Evolutionary conservation across 2,888 invertebrate genomes (phyloP).

Genomic region (Falcaria lacertinaria): DNA sequence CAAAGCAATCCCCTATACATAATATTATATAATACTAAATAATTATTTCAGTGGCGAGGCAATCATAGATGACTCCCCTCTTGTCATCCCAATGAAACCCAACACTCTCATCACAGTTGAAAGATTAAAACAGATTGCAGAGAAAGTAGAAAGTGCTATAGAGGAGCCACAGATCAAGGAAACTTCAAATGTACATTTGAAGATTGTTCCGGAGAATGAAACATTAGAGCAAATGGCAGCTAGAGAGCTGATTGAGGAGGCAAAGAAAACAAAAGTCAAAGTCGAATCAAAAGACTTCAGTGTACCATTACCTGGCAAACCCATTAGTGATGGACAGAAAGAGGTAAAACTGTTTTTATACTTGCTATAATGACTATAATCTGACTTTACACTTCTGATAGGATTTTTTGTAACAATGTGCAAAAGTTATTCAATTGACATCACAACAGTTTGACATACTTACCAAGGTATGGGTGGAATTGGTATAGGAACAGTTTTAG

Average conservation of each 20-base stretch:
- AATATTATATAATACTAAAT: too few relatives aligned
- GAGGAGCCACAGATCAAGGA: conserved; percentile 59
- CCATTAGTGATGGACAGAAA: conserved; percentile 80
- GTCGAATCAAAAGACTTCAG: conserved; percentile 56
- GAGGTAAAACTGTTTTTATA: conserved; percentile 59
- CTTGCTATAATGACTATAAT: conserved; percentile 1
- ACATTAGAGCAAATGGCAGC: conserved; percentile 85
- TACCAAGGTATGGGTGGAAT: too few relatives aligned
- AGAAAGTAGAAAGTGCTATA: conserved; percentile 70
- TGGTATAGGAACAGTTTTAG: too few relatives aligned
- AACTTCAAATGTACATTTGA: conserved; percentile 34
- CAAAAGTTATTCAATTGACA: too few relatives aligned
- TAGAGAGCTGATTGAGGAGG: conserved; percentile 84
- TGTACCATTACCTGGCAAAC: conserved; percentile 80
- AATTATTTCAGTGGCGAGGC: conserved; percentile 75
- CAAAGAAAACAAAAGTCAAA: conserved; percentile 52
- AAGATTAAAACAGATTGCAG: conserved; percentile 66
- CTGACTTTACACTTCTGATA: too few relatives aligned
- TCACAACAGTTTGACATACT: too few relatives aligned
- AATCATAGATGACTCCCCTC: conserved; percentile 71
- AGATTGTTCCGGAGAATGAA: conserved; percentile 38
- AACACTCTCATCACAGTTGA: conserved; percentile 76
- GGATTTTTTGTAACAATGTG: too few relatives aligned
- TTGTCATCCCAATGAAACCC: conserved; percentile 84
- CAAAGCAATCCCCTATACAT: too few relatives aligned